Evolutionary conservation across 2,888 invertebrate genomes (phyloP).

Genomic region (Sceliomorpha sp.): DNA sequence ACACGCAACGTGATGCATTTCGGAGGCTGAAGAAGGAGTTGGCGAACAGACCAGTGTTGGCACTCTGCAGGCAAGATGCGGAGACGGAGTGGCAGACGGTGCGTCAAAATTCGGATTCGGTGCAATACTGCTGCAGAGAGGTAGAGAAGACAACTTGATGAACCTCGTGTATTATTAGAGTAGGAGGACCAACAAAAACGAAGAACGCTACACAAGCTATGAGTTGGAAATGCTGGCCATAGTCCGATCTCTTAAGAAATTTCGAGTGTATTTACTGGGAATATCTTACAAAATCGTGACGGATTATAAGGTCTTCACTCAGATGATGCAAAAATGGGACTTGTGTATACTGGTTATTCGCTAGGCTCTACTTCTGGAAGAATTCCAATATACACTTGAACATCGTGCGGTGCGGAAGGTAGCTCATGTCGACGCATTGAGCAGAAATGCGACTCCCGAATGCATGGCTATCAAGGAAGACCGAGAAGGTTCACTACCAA

Average conservation of each 20-base stretch:
- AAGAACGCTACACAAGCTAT: constrained; percentile 58
- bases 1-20: background rate
- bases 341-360: constrained; percentile 5
- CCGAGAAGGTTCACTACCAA: constrained; percentile 25
- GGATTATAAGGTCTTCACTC: constrained; percentile 57
- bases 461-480: constrained; percentile 18
- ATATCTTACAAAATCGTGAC: no score
- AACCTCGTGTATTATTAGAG: background rate
- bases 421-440: constrained; percentile 59
- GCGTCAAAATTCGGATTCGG: no score
- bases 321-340: constrained; percentile 57
- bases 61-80: background rate
- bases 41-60: background rate
- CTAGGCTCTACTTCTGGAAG: constrained; percentile 30
- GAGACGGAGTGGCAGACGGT: background rate
- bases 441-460: constrained; percentile 51
- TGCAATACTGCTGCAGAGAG: background rate
- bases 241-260: constrained; percentile 52
- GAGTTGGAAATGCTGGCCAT: constrained; percentile 60
- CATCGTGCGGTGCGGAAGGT: constrained; percentile 56
- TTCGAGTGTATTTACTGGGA: no score
- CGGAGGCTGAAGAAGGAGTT: background rate
- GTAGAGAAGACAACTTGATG: background rate
- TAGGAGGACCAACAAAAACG: constrained; percentile 43
- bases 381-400: constrained; percentile 57